phyloP scores from a whole-genome alignment of 2,797 vertebrate genomes.

The Cirrhinus mrigala region DNA sequence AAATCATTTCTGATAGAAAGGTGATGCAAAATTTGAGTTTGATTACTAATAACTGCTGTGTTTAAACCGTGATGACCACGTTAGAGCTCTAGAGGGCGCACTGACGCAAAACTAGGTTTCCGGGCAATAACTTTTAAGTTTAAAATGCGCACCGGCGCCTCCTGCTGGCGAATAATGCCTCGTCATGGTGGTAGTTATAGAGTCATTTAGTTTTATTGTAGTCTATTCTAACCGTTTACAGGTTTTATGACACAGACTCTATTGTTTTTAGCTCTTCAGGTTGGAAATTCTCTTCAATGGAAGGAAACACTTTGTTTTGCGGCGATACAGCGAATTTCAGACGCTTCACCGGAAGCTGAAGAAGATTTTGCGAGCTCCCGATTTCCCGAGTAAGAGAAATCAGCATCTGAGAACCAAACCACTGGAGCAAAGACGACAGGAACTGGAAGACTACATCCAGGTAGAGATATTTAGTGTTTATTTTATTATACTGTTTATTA shows the following conservation, averaged over 20 bases:
- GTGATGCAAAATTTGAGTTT: background rate
- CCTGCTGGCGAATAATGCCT: background rate
- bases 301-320: constrained; percentile 87
- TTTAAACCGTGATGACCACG: background rate
- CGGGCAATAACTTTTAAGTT: too few species aligned
- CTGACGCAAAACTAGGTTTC: background rate
- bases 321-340: constrained; percentile 91
- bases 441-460: constrained; percentile 90
- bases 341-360: constrained; percentile 91
- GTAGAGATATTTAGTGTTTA: constrained; percentile 61
- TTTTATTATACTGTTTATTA: too few species aligned
- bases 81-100: constrained; percentile 2
- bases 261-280: constrained; percentile 82
- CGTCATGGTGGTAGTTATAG: too few species aligned
- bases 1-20: background rate
- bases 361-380: constrained; percentile 88
- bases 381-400: constrained; percentile 89
- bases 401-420: constrained; percentile 88
- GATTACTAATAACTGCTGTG: background rate
- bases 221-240: background rate
- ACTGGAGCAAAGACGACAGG: constrained; percentile 88
- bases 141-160: background rate
- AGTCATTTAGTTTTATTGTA: background rate
- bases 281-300: constrained; percentile 90
- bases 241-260: background rate